Conservation (phyloP, 23 tunicate species). For the Styela plicata region DNA sequence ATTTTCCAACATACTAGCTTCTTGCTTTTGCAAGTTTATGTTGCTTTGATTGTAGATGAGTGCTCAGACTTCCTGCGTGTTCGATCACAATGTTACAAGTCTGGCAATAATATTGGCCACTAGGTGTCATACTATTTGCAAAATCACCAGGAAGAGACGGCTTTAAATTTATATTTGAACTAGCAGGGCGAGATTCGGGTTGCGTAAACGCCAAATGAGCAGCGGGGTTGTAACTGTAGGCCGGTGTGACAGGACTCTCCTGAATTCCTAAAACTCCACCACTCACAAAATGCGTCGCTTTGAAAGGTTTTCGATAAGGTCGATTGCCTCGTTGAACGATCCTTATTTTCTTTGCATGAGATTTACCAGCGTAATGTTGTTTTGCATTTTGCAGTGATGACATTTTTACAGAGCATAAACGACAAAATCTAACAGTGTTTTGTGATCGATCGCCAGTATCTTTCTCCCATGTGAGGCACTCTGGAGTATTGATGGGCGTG, state of each 20-base stretch:
- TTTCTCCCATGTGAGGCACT: conserved; percentile 11
- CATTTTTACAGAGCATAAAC: conserved; percentile 27
- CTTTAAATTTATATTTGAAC: conserved; percentile 15
- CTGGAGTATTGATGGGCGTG: conserved; percentile 25
- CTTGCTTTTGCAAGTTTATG: conserved; percentile 28
- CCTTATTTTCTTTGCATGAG: conserved; percentile 27
- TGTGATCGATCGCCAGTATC: neutral
- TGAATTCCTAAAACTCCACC: conserved; percentile 18
- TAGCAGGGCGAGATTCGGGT: neutral
- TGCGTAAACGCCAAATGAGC: neutral
- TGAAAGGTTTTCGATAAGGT: conserved; percentile 9
- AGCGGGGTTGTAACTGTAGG: neutral
- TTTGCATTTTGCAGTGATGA: conserved; percentile 19
- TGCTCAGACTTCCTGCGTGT: conserved; percentile 19
- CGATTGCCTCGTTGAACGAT: conserved; percentile 18
- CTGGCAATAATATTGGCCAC: conserved; percentile 29
- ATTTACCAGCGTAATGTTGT: conserved; percentile 30
- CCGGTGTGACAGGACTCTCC: neutral
- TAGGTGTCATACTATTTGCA: conserved; percentile 34
- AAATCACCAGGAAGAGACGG: conserved; percentile 24
- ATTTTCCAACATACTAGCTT: no score
- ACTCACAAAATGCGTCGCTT: conserved; percentile 20
- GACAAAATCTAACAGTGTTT: conserved; percentile 24
- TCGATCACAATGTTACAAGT: conserved; percentile 27
- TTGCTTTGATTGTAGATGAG: conserved; percentile 17